Conservation (phyloP, 1,140 invertebrate species). For the Atopsyche davidsoni region DNA sequence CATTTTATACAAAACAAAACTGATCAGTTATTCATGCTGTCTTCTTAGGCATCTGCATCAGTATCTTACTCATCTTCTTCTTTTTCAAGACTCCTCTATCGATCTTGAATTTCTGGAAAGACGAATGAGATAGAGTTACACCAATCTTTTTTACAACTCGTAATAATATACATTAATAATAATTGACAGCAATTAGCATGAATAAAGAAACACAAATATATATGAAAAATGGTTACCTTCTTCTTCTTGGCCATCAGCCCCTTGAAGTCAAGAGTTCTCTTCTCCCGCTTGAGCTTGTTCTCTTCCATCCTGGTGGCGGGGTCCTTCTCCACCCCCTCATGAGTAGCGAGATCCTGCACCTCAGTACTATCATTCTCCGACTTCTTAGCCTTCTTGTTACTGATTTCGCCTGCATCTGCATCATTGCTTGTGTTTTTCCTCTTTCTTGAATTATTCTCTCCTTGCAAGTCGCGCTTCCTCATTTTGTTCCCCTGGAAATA, state of each 20-base stretch:
- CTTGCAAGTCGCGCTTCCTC: slow-evolving; percentile 20
- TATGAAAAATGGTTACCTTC: slow-evolving; percentile 22
- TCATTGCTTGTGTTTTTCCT: neutral
- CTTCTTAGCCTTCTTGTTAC: slow-evolving; percentile 1
- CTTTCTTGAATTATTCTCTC: slow-evolving; percentile 6
- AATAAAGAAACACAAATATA: neutral
- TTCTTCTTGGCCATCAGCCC: slow-evolving; percentile 27
- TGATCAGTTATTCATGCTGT: too few relatives aligned
- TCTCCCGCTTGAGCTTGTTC: slow-evolving; percentile 14
- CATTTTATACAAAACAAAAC: too few relatives aligned
- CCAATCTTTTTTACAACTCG: neutral
- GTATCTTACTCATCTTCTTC: slow-evolving; percentile 33
- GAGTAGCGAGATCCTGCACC: neutral
- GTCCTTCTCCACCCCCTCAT: neutral
- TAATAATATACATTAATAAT: neutral
- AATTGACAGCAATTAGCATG: neutral
- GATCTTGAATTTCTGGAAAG: slow-evolving; percentile 35
- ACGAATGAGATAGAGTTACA: slow-evolving; percentile 12
- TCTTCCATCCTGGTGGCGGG: neutral
- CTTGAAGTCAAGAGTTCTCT: slow-evolving; percentile 12
- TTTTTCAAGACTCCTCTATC: slow-evolving; percentile 31
- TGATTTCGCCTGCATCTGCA: slow-evolving; percentile 2
- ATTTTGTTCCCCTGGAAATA: slow-evolving; percentile 27
- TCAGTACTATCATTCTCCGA: slow-evolving; percentile 1
- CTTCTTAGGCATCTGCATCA: slow-evolving; percentile 19